Base-by-base conservation (phyloP, 2,797 vertebrate species). In the Spea hammondii region DNA sequence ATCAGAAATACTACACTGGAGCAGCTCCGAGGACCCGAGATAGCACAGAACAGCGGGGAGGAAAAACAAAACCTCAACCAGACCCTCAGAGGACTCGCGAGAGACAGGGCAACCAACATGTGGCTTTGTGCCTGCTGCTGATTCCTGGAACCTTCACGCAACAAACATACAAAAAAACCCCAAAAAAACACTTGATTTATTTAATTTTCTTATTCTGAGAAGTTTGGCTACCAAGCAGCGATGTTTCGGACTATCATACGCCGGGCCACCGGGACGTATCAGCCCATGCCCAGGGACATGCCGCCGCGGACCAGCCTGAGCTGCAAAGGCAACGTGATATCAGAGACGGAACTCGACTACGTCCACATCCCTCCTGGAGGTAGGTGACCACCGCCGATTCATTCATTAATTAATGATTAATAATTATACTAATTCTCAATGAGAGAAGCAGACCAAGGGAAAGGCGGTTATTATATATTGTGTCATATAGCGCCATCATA, bases 291-390 rank as follows among this genome's bases (percentile, higher is more conserved):
- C 76, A 88, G 81, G 54, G 86, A 88, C 70, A 89, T 92, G 77
- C 83, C 94, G 45, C 91, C 88, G 12, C 92, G 95, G 74, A 86
- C 92, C 0, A 94, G 96, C 46, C 83, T 87, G 7, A 92, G 91
- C 83, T 97, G 93, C 80, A 96, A 94, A 86, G 97, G 97, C 64
- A 94, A 91, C 67, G 75, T 95, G 88, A 94, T 97, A 83, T 93
- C 92, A 0, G 96, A 98, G 91, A 91, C 83, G 79, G 92, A 95
- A 71, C 92, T 98, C 74, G 92, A 90, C 82, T 96, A 93, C 77
- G 92, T 91, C 64, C 94, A 95, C 66, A 89, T 94, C 77, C 91
- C 86, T 74, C 94, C 95, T 14, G 95, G 95, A 96, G 97, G 96
- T 99, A 96, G 95, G 95, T 50, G 67, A 1, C 45, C 65, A 6